Conservation (phyloP, 2,797 vertebrate species). For the Syngnathus acus region DNA sequence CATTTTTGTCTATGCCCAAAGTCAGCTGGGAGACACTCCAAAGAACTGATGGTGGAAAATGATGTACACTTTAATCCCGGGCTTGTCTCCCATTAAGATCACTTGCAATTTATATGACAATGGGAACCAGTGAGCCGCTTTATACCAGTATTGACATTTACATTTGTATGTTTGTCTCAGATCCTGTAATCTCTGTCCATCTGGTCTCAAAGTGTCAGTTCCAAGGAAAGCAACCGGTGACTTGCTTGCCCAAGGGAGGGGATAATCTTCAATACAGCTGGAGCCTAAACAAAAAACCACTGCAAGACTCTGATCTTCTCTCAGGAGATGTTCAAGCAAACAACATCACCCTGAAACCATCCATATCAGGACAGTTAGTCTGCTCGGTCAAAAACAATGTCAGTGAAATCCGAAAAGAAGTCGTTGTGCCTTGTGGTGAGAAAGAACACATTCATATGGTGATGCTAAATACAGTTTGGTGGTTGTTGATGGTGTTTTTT, state of each 20-base stretch:
- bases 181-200: conserved; percentile 35
- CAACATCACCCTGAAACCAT: conserved; percentile 35
- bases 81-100: too few relatives aligned
- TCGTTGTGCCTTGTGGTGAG: conserved; percentile 28
- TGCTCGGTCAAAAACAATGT: conserved; percentile 37
- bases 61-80: too few relatives aligned
- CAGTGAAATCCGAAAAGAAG: accelerated
- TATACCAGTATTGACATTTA: neutral
- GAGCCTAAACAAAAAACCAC: conserved; percentile 35
- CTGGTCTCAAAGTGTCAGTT: conserved; percentile 39
- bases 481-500: neutral
- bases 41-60: too few relatives aligned
- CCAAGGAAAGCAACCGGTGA: conserved; percentile 32
- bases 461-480: neutral
- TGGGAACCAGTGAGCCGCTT: too few relatives aligned
- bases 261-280: conserved; percentile 44
- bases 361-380: conserved; percentile 18
- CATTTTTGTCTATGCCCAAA: too few relatives aligned
- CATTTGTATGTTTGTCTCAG: conserved; percentile 27
- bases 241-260: conserved; percentile 30
- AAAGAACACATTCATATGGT: neutral
- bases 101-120: too few relatives aligned
- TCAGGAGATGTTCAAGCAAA: accelerated
- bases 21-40: too few relatives aligned
- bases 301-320: conserved; percentile 26